Evolutionary conservation across 1,140 invertebrate species (phyloP), one percentile per base, ranked within the genome.

Genomic region (Ruditapes philippinarum): DNA sequence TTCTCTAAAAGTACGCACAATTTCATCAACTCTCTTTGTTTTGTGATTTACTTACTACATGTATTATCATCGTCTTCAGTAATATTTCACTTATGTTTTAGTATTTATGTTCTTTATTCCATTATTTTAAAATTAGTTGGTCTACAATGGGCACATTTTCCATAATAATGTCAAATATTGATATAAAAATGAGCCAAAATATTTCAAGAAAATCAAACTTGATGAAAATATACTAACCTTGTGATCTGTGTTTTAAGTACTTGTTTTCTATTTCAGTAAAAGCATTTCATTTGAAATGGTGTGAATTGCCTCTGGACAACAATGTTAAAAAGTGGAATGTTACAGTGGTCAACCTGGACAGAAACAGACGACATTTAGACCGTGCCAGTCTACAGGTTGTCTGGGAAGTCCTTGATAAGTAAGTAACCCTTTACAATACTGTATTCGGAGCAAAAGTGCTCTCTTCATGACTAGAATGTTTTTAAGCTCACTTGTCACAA

Each of bases 271-370:
- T 81, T 42, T 36, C 95, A 99, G 98, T 99, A 94, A 98, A 98
- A 96, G 99, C 98, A 54, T 99, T 99, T 96, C 99, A 99, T 96
- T 96, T 99, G 91, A 99, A 99, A 96, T 99, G 98, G 95, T 98
- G 99, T 93, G 99, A 99, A 96, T 98, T 99, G 97, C 98, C 98
- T 93, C 91, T 99, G 90, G 99, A 99, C 95, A 96, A 97, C 12
- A 99, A 99, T 96, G 98, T 99, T 51, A 97, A 97, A 36, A 98
- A 98, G 91, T 99, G 99, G 99, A 98, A 98, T 36, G 99, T 99
- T 0, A 98, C 98, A 36, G 97, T 99, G 22, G 97, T 99, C 65
- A 97, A 98, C 95, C 96, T 99, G 9, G 99, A 98, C 76, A 97
- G 98, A 93, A 98, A 98, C 70, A 99, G 99, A 96, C 96, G 99